phyloP scores from a whole-genome alignment of 2,888 invertebrate species.

The Nematopogon swammerdamellus region DNA sequence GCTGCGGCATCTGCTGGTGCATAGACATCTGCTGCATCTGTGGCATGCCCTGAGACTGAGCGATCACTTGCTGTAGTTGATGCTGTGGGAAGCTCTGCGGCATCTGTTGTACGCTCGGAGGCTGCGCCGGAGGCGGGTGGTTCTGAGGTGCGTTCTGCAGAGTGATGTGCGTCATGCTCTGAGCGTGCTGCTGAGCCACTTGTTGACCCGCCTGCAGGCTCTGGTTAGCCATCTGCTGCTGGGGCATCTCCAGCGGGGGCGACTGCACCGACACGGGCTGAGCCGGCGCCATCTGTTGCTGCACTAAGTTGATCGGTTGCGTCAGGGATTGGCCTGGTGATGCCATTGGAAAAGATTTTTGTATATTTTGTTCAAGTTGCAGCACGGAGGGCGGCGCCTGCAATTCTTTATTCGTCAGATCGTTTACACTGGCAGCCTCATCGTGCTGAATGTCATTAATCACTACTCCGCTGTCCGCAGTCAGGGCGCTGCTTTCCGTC shows the following conservation, averaged over 20 bases:
- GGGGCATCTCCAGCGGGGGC: slow-evolving; percentile 50
- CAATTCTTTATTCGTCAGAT: slow-evolving; percentile 46
- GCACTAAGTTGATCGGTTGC: slow-evolving; percentile 40
- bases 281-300: slow-evolving; percentile 39
- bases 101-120: slow-evolving; percentile 49
- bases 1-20: slow-evolving; percentile 52
- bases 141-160: slow-evolving; percentile 40
- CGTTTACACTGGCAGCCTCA: slow-evolving; percentile 35
- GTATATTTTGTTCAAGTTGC: slow-evolving; percentile 46
- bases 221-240: slow-evolving; percentile 45
- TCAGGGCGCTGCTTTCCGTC: slow-evolving; percentile 32
- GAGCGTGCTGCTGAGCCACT: slow-evolving; percentile 46
- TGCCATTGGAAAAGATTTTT: slow-evolving; percentile 51
- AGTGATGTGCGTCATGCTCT: slow-evolving; percentile 51
- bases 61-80: slow-evolving; percentile 50
- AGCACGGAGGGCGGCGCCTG: slow-evolving; percentile 41
- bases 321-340: slow-evolving; percentile 51
- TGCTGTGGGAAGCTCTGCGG: slow-evolving; percentile 54
- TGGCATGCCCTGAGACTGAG: slow-evolving; percentile 45
- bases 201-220: slow-evolving; percentile 38
- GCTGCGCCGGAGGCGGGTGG: slow-evolving; percentile 37
- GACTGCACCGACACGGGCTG: slow-evolving; percentile 49
- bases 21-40: slow-evolving; percentile 50
- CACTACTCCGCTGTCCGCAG: slow-evolving; percentile 51
- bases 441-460: slow-evolving; percentile 52